These are phyloP conservation scores for Stegodyphus dumicola DNA, from an alignment of 1,140 invertebrate genomes.

Conservation along the genomic window DNA sequence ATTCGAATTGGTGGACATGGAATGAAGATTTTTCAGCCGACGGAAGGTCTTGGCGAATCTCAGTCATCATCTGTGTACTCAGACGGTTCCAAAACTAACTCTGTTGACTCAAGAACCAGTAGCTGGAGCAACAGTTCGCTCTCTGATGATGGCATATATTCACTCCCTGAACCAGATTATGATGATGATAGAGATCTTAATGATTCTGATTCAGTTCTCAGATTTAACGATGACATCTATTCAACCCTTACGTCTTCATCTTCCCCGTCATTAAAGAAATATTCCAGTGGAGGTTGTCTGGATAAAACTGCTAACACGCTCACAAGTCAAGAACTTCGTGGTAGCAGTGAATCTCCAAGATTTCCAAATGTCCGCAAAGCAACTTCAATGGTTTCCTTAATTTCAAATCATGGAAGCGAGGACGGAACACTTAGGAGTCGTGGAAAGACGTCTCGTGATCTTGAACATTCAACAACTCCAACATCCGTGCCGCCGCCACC, in stretches of 20 bases:
- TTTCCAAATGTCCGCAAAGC: slow-evolving; percentile 31
- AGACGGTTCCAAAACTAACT: slow-evolving; percentile 52
- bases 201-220: slow-evolving; percentile 20
- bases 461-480: slow-evolving; percentile 3
- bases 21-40: slow-evolving; percentile 24
- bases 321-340: slow-evolving; percentile 14
- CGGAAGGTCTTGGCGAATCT: slow-evolving; percentile 9
- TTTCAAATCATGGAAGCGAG: slow-evolving; percentile 11
- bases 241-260: neutral
- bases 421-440: slow-evolving; percentile 11
- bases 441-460: slow-evolving; percentile 1
- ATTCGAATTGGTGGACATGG: slow-evolving; percentile 45
- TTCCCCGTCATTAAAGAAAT: slow-evolving; percentile 10
- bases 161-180: slow-evolving; percentile 61
- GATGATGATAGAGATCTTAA: slow-evolving; percentile 32
- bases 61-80: slow-evolving; percentile 47
- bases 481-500: slow-evolving; percentile 20
- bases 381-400: slow-evolving; percentile 18
- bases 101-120: slow-evolving; percentile 32
- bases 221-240: slow-evolving; percentile 38
- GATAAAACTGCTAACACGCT: slow-evolving; percentile 1
- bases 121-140: slow-evolving; percentile 39
- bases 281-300: slow-evolving; percentile 20
- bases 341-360: slow-evolving; percentile 33
- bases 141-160: slow-evolving; percentile 48